phyloP scores from a whole-genome alignment of 2,113 vertebrate species.

The Microtus montanus region DNA sequence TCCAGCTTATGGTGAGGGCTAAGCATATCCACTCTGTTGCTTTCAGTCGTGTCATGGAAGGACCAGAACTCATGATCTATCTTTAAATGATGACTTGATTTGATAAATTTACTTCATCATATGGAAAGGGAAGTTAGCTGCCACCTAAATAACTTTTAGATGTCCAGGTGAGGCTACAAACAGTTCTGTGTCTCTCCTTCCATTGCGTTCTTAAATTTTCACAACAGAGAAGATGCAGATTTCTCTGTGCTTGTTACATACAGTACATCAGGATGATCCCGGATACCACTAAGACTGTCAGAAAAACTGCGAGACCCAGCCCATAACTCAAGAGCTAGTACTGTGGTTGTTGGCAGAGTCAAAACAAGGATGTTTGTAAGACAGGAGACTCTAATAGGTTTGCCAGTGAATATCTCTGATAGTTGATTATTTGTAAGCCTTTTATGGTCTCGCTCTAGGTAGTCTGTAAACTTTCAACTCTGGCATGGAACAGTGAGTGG shows the following conservation, averaged over 20 bases:
- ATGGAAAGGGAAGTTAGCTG: neutral
- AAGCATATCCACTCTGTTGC: neutral
- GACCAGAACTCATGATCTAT: neutral
- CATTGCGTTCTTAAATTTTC: neutral
- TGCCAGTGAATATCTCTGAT: neutral
- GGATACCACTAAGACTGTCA: neutral
- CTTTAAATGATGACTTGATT: neutral
- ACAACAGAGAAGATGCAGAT: neutral
- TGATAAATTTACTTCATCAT: neutral
- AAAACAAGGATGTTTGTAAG: neutral
- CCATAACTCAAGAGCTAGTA: neutral
- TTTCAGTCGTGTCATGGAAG: neutral
- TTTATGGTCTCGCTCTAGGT: neutral
- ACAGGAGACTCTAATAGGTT: neutral
- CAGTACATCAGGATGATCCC: neutral
- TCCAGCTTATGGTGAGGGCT: neutral
- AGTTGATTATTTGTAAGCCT: neutral
- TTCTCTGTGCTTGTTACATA: neutral
- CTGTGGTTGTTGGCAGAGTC: neutral
- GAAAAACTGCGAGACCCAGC: neutral
- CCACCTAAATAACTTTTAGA: neutral
- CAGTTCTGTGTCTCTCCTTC: neutral
- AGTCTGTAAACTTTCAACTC: neutral
- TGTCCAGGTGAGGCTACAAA: constrained; percentile 23
- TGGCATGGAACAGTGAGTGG: neutral